Conservation (phyloP, 2,797 vertebrate genomes). For the Syncerus caffer region DNA sequence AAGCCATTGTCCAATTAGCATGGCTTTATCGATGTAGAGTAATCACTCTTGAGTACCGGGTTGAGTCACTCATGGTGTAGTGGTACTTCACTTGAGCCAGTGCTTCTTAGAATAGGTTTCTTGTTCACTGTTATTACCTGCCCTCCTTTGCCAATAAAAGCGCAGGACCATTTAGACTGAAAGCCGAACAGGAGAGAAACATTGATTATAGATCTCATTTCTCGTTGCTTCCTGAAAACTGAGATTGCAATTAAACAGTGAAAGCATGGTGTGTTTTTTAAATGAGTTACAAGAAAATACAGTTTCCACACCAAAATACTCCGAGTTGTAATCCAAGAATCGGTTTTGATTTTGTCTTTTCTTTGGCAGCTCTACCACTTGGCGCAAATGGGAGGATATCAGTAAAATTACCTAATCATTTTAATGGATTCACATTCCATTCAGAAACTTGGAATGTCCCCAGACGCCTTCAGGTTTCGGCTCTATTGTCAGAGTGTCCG, state of each 20-base stretch:
- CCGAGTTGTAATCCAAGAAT: constrained; percentile 31
- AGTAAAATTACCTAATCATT: constrained; percentile 69
- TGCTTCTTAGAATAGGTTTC: constrained; percentile 74
- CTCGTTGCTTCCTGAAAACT: constrained; percentile 63
- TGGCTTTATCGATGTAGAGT: constrained; percentile 82
- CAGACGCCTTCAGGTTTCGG: constrained; percentile 41
- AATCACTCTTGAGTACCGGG: constrained; percentile 83
- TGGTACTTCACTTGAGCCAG: constrained; percentile 80
- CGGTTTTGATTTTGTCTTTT: constrained; percentile 51
- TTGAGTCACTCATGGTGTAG: constrained; percentile 83
- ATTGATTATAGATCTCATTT: constrained; percentile 38
- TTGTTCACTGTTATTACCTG: constrained; percentile 78
- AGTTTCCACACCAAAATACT: constrained; percentile 49
- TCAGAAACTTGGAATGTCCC: constrained; percentile 59
- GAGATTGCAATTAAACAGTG: constrained; percentile 38
- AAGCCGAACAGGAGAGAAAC: constrained; percentile 45
- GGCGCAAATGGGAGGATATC: constrained; percentile 54
- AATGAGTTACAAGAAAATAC: constrained; percentile 66
- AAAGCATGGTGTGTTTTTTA: constrained; percentile 51
- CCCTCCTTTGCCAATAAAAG: constrained; percentile 66
- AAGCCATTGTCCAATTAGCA: constrained; percentile 85
- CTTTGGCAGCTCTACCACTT: constrained; percentile 60
- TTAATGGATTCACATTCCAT: constrained; percentile 65
- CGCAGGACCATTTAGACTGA: constrained; percentile 33
- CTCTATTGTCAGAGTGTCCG: constrained; percentile 9